A percentile compares a stretch with the other conserved stretches of the same genome.
Evolutionary conservation across 2,888 invertebrate species (phyloP).

Genomic region (Nowickia ferox): DNA sequence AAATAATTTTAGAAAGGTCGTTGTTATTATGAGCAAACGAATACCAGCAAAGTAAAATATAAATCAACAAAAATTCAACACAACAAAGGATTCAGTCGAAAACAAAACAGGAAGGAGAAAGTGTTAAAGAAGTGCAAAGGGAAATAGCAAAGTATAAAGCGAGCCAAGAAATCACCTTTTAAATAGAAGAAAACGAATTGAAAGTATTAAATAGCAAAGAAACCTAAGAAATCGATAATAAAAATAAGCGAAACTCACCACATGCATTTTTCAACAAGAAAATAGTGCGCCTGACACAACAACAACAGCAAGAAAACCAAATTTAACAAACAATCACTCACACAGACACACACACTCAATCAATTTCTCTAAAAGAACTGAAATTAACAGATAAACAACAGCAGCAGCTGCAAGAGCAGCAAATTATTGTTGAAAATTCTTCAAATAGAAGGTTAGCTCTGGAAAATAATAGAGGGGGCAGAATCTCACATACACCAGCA

Average conservation of each 20-base stretch:
- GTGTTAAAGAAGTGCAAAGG: constrained; percentile 26
- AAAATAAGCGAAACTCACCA: constrained; percentile 61
- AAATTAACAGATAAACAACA: constrained; percentile 53
- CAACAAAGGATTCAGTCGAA: constrained; percentile 26
- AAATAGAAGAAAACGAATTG: constrained; percentile 4
- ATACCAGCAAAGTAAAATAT: constrained; percentile 39
- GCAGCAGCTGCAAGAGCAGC: constrained; percentile 58
- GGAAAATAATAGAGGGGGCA: constrained; percentile 16
- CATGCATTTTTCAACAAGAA: constrained; percentile 72
- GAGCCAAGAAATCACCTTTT: constrained; percentile 34
- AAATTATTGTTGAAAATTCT: constrained; percentile 25
- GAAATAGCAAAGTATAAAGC: constrained; percentile 20
- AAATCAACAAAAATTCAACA: constrained; percentile 48
- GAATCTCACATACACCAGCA: constrained; percentile 32
- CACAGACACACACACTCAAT: constrained; percentile 3
- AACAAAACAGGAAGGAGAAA: constrained; percentile 38
- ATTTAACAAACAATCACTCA: constrained; percentile 18
- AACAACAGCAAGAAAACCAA: constrained; percentile 26
- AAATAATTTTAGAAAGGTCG: constrained; percentile 71
- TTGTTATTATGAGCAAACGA: constrained; percentile 47
- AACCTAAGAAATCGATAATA: constrained; percentile 69
- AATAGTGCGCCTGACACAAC: constrained; percentile 73
- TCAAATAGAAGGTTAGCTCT: constrained; percentile 48
- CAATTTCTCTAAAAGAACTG: constrained; percentile 20
- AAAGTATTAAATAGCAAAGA: constrained; percentile 65